phyloP scores from a whole-genome alignment of 2,888 invertebrate genomes.

The Melieria picta region DNA sequence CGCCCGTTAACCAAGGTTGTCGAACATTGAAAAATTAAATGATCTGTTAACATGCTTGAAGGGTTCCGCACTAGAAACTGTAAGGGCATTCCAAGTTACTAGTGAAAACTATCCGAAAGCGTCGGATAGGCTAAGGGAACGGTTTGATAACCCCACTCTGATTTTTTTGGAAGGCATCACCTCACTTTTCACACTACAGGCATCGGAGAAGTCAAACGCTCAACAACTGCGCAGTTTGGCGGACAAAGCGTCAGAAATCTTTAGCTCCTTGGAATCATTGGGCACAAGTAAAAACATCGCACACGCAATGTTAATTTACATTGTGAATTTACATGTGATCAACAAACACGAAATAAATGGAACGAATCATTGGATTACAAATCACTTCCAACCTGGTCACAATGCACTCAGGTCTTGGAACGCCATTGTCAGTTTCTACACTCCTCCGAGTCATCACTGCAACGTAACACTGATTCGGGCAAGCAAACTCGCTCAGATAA shows the following conservation, averaged over 20 bases:
- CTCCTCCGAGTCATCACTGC: background rate
- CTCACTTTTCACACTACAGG: background rate
- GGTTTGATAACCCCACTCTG: slow-evolving; percentile 10
- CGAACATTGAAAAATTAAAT: slow-evolving; percentile 34
- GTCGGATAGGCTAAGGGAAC: background rate
- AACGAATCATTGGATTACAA: slow-evolving; percentile 16
- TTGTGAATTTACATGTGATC: slow-evolving; percentile 7
- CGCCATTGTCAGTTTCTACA: slow-evolving; percentile 16
- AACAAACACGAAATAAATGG: slow-evolving; percentile 11
- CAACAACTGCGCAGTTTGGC: slow-evolving; percentile 7
- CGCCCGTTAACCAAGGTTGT: slow-evolving; percentile 21
- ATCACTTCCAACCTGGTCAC: slow-evolving; percentile 6
- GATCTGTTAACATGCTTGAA: slow-evolving; percentile 26
- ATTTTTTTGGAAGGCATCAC: background rate
- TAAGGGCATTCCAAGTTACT: slow-evolving; percentile 3
- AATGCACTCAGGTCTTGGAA: slow-evolving; percentile 14
- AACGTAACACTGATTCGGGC: background rate
- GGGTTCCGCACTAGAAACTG: background rate
- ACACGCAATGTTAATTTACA: slow-evolving; percentile 18
- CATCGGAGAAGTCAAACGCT: background rate
- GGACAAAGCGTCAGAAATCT: slow-evolving; percentile 10
- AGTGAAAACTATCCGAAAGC: background rate
- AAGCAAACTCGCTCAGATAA: background rate
- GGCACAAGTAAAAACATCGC: slow-evolving; percentile 7
- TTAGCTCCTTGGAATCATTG: slow-evolving; percentile 23